Evolutionary conservation across 2,888 invertebrate species (phyloP), one percentile per base, ranked within the genome.

Genomic region (Trichacis sp.): DNA sequence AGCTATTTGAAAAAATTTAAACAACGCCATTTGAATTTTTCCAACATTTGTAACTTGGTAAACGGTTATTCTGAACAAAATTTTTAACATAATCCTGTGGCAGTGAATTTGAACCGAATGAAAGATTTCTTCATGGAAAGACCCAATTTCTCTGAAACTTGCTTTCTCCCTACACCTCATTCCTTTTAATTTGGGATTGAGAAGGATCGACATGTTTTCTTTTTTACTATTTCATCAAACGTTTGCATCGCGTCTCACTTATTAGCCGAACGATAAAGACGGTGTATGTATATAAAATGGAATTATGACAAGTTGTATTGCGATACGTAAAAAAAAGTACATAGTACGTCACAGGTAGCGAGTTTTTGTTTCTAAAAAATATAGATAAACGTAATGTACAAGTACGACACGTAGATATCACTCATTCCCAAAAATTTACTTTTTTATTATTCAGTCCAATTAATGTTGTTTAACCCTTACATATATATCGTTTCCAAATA

Each of bases 281-380:
- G 55, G 50, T 65, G 53, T 53, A 60, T 65, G 65, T 65, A 65
- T 65, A 65, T 65, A 64, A 64, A 52, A 56, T 24, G 64, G 56
- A 60, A 11, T 33, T 33, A 64, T 59, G 36, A 60, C 53, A 49
- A 53, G 56, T 54, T 56, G 52, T 49, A 65, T 57, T 53, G 52
- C 53, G 55, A 51, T 60, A 60, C n/a, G n/a, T n/a, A n/a, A n/a
- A n/a, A n/a, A n/a, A n/a, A n/a, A n/a, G n/a, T n/a, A n/a, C n/a
- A n/a, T n/a, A n/a, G n/a, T n/a, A n/a, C n/a, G n/a, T n/a, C n/a
- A n/a, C n/a, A n/a, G n/a, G n/a, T n/a, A n/a, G n/a, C n/a, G n/a
- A n/a, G n/a, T n/a, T n/a, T n/a, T n/a, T n/a, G n/a, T n/a, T n/a
- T n/a, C n/a, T n/a, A n/a, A n/a, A n/a, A n/a, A n/a, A n/a, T n/a